Evolutionary conservation across 2,888 invertebrate species (phyloP).

Genomic region (Acanthoscelides obtectus): DNA sequence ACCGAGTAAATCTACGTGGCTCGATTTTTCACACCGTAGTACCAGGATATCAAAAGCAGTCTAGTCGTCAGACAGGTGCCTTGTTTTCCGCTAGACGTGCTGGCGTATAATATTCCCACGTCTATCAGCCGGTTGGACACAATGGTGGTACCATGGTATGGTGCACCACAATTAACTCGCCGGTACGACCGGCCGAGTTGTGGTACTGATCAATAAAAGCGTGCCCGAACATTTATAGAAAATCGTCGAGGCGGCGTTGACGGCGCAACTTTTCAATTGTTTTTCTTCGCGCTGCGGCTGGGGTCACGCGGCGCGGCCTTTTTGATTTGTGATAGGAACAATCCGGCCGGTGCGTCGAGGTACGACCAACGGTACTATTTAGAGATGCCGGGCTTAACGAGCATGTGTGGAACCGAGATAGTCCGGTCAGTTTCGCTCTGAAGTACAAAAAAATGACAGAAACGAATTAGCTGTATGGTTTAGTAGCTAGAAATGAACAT

Average conservation of each 20-base stretch:
- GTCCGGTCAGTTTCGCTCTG: neutral
- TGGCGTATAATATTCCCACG: neutral
- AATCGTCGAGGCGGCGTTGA: neutral
- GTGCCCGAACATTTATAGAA: neutral
- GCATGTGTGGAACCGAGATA: neutral
- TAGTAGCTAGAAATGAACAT: too few relatives aligned
- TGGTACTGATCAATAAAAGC: neutral
- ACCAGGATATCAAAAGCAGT: too few relatives aligned
- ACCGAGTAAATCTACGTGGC: too few relatives aligned
- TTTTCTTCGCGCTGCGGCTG: neutral
- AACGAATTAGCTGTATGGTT: too few relatives aligned
- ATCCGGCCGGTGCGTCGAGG: neutral
- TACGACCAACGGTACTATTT: neutral
- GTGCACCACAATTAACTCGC: neutral
- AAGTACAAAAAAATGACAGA: too few relatives aligned
- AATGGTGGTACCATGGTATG: neutral
- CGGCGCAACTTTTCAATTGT: neutral
- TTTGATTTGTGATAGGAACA: neutral
- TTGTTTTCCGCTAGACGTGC: neutral
- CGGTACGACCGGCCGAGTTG: neutral
- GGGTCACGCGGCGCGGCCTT: neutral
- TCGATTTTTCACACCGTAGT: too few relatives aligned
- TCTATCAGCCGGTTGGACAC: neutral
- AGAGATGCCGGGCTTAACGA: neutral
- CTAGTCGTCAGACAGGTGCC: neutral